Evolutionary conservation across 2,888 invertebrate species (phyloP), one percentile per base, ranked within the genome.

Genomic region (Lasioglossum morio): DNA sequence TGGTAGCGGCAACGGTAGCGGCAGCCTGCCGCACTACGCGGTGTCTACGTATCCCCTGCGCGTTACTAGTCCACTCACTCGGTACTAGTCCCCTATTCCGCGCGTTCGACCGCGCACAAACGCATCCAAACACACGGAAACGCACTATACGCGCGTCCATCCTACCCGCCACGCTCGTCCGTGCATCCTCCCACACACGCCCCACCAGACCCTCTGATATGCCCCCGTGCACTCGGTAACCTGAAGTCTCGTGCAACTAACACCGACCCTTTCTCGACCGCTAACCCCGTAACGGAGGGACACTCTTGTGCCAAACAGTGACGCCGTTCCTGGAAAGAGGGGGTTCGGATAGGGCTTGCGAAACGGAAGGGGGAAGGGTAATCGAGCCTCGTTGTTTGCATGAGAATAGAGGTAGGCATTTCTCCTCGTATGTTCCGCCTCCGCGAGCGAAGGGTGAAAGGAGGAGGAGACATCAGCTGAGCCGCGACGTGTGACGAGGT

Each of bases 231-330:
- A 40, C 74, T 60, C 85, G 88, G 90, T 89, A 89, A 90, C 88
- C 87, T 86, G 81, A 88, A 87, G 89, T 89, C 86, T 34, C 69
- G 79, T 77, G 82, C 83, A 75, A 82, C 85, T 69, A 63, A 77
- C 79, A 80, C 88, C 86, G 48, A 76, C 70, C 76, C 83, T 81
- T 86, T 82, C 79, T 77, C 72, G 77, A 86, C 85, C 87, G 81
- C 82, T 84, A 73, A 87, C 73, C 81, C 85, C 85, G 81, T 40
- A 34, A 70, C 37, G 70, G 53, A 74, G 85, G 79, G 74, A 83
- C 74, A 75, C 69, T 83, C 69, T 48, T 69, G 79, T 63, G 79
- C 30, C 73, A 73, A 82, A 77, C 82, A 82, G 69, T 27, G 12
- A 48, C 57, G 70, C 40, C 75, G 37, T 16, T n/a, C 40, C 70